Conservation (phyloP, 2,797 vertebrate genomes). For the Lophius americanus region DNA sequence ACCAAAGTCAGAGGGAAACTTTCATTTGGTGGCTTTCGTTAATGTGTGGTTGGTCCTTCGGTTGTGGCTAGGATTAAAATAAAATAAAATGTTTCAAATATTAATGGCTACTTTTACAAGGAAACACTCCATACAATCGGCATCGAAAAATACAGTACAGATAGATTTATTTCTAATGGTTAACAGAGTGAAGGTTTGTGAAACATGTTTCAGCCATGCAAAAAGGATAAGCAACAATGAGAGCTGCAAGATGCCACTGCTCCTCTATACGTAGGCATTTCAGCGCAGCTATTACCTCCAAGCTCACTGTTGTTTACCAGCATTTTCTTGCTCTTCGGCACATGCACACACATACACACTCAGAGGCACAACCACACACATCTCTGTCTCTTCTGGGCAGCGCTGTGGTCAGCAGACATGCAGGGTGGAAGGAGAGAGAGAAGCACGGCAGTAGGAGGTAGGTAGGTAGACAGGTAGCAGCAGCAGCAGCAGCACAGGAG, state of each 20-base stretch:
- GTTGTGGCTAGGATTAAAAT: slow-evolving; percentile 41
- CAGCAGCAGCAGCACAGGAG: slow-evolving; percentile 66
- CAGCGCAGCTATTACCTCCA: slow-evolving; percentile 43
- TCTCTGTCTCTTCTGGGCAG: slow-evolving; percentile 61
- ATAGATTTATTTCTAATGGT: slow-evolving; percentile 47
- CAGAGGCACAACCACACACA: slow-evolving; percentile 24
- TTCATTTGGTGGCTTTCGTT: slow-evolving; percentile 7
- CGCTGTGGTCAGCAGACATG: slow-evolving; percentile 76
- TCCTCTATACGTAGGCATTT: slow-evolving; percentile 33
- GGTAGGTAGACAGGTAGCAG: slow-evolving; percentile 66
- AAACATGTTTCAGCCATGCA: slow-evolving; percentile 80
- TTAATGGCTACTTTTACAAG: slow-evolving; percentile 72
- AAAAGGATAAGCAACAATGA: slow-evolving; percentile 76
- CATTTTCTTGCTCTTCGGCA: slow-evolving; percentile 35
- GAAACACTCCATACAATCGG: slow-evolving; percentile 43
- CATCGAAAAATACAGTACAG: slow-evolving; percentile 43
- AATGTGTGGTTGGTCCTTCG: slow-evolving; percentile 15
- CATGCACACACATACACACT: slow-evolving; percentile 32
- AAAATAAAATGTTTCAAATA: slow-evolving; percentile 36
- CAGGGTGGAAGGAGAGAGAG: slow-evolving; percentile 70
- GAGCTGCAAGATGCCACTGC: slow-evolving; percentile 53
- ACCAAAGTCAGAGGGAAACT: slow-evolving; percentile 18
- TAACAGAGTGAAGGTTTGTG: slow-evolving; percentile 49
- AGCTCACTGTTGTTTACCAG: slow-evolving; percentile 74
- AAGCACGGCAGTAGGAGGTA: slow-evolving; percentile 72